Conservation (phyloP, 2,797 vertebrate genomes). For the Muscicapa striata region DNA sequence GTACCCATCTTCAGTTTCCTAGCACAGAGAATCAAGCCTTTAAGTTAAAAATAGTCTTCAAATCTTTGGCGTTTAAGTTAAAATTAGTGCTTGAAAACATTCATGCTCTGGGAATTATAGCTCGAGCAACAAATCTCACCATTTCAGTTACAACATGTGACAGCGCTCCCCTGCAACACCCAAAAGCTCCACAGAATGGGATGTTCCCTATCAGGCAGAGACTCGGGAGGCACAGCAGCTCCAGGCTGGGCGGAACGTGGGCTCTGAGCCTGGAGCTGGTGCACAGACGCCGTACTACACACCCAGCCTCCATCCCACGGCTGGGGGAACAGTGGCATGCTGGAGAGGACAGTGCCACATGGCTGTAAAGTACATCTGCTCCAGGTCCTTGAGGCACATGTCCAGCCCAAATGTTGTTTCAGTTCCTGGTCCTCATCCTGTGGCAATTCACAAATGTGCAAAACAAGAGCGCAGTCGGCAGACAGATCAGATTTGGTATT, state of each 20-base stretch:
- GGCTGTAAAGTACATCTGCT: background rate
- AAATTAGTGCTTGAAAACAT: slow-evolving; percentile 59
- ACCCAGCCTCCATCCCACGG: background rate
- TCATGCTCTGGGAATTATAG: slow-evolving; percentile 44
- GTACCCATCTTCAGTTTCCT: slow-evolving; percentile 21
- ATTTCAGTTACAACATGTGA: slow-evolving; percentile 47
- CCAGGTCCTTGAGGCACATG: background rate
- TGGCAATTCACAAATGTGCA: background rate
- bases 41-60: slow-evolving; percentile 48
- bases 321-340: background rate
- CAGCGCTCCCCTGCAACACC: background rate
- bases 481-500: background rate
- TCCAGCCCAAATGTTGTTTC: background rate
- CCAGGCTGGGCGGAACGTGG: background rate
- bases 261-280: background rate
- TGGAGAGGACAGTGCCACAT: background rate
- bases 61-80: slow-evolving; percentile 44
- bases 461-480: background rate
- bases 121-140: slow-evolving; percentile 39
- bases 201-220: background rate
- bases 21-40: slow-evolving; percentile 26
- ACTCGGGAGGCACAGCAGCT: background rate
- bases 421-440: accelerated
- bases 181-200: background rate
- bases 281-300: background rate